A percentile compares a stretch with the other conserved stretches of the same genome.
These are phyloP conservation scores for Calameuta idolon DNA, from an alignment of 2,888 invertebrate genomes.

Conservation along the genomic window DNA sequence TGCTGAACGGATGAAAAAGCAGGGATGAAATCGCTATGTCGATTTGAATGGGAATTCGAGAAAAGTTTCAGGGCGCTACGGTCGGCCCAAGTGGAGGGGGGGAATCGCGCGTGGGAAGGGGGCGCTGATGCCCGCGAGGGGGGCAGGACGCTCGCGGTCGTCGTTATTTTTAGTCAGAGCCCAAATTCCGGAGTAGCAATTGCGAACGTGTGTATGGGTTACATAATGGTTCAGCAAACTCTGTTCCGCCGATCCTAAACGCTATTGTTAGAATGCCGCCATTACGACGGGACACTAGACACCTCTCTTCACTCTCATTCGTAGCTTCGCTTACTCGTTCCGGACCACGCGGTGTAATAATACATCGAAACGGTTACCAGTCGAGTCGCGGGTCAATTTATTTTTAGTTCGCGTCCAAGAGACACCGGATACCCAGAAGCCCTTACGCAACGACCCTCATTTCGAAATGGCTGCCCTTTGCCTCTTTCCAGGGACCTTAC, in stretches of 20 bases:
- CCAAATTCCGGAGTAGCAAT: conserved; percentile 37
- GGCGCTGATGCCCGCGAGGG: too few relatives aligned
- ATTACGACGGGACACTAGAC: not conserved
- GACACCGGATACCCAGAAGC: conserved; percentile 24
- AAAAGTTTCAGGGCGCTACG: too few relatives aligned
- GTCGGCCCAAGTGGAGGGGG: too few relatives aligned
- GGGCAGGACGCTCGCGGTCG: not conserved
- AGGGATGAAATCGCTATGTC: too few relatives aligned
- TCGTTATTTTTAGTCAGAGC: conserved; percentile 18
- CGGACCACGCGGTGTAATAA: conserved; percentile 53
- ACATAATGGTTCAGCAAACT: conserved; percentile 61
- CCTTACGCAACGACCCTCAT: too few relatives aligned
- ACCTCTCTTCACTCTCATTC: not conserved
- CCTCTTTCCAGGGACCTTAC: too few relatives aligned
- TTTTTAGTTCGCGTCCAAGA: conserved; percentile 51
- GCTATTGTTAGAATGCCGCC: conserved; percentile 46
- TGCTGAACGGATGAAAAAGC: not conserved
- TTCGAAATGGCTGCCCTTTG: too few relatives aligned
- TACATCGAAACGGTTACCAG: conserved; percentile 60
- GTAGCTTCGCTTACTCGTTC: not conserved
- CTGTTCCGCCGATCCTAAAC: conserved; percentile 40
- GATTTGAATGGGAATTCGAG: too few relatives aligned
- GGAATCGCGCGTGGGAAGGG: too few relatives aligned
- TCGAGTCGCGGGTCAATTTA: conserved; percentile 62
- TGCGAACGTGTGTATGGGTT: conserved; percentile 35